A percentile compares a stretch with the other conserved stretches of the same genome.
Conservation (phyloP, 2,888 invertebrate genomes). For the Hypena proboscidalis region DNA sequence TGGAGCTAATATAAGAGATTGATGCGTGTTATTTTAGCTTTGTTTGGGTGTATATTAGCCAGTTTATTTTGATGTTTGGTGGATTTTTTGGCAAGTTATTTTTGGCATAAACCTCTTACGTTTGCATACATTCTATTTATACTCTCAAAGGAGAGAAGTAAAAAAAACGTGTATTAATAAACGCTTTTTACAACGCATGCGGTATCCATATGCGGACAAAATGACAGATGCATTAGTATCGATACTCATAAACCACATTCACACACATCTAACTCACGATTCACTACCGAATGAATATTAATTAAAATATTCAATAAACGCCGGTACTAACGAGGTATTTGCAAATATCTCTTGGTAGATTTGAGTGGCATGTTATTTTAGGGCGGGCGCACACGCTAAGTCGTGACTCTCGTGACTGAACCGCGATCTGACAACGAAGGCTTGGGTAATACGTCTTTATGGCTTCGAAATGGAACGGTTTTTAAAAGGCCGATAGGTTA, state of each 20-base stretch:
- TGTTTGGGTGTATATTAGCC: slow-evolving; percentile 54
- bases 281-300: slow-evolving; percentile 35
- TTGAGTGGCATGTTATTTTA: slow-evolving; percentile 43
- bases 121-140: slow-evolving; percentile 19
- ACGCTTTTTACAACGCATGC: background rate
- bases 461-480: slow-evolving; percentile 39
- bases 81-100: slow-evolving; percentile 31
- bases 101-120: slow-evolving; percentile 23
- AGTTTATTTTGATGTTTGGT: slow-evolving; percentile 46
- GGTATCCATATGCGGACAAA: background rate
- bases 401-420: slow-evolving; percentile 64
- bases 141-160: background rate
- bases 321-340: slow-evolving; percentile 43
- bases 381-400: slow-evolving; percentile 44
- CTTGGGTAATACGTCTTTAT: slow-evolving; percentile 55
- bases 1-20: slow-evolving; percentile 78
- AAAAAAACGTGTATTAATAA: background rate
- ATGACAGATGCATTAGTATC: background rate
- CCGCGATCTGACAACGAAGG: slow-evolving; percentile 55
- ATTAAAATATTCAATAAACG: slow-evolving; percentile 46
- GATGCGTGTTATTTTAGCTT: slow-evolving; percentile 73
- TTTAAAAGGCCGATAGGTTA: slow-evolving; percentile 31
- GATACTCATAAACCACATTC: slow-evolving; percentile 5
- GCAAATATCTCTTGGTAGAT: slow-evolving; percentile 34
- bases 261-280: slow-evolving; percentile 24